Conservation (phyloP, 2,888 invertebrate species). For the Drosophila rubida region DNA sequence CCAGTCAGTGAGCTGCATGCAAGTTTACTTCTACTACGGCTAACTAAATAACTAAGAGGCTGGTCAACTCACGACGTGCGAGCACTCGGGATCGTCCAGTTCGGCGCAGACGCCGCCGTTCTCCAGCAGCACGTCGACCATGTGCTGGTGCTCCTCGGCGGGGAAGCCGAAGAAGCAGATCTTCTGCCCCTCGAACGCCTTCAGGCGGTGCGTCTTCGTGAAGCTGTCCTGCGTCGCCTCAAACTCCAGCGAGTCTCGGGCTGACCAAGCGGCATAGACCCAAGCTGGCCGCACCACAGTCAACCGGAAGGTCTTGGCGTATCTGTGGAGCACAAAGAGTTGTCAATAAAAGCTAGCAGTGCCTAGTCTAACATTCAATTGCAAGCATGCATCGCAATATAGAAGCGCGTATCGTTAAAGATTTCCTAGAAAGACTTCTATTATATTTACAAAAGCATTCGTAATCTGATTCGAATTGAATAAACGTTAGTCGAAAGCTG, state of each 20-base stretch:
- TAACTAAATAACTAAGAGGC: not conserved
- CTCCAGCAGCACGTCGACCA: constrained; percentile 94
- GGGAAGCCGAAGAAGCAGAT: constrained; percentile 96
- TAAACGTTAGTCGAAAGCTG: too few relatives aligned
- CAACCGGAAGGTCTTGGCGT: constrained; percentile 95
- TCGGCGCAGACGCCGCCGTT: constrained; percentile 93
- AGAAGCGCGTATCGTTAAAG: too few relatives aligned
- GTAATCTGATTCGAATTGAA: too few relatives aligned
- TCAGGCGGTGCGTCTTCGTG: constrained; percentile 90
- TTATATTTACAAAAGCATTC: too few relatives aligned
- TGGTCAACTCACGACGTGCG: constrained; percentile 95
- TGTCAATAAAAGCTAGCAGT: not conserved
- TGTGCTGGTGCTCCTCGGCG: constrained; percentile 94
- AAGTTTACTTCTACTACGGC: constrained; percentile 26
- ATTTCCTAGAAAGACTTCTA: too few relatives aligned
- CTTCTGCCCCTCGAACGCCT: constrained; percentile 94
- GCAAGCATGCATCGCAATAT: too few relatives aligned
- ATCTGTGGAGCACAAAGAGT: constrained; percentile 83
- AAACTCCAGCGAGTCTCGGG: constrained; percentile 89
- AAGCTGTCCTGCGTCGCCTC: constrained; percentile 89
- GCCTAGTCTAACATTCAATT: too few relatives aligned
- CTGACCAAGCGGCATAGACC: constrained; percentile 95
- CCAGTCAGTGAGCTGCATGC: constrained; percentile 50
- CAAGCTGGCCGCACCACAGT: constrained; percentile 95
- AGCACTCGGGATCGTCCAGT: constrained; percentile 93